A percentile compares a stretch with the other conserved stretches of the same genome.
Conservation (phyloP, 35 echinoderm and acorn worm species). For the Chiridota heheva region DNA sequence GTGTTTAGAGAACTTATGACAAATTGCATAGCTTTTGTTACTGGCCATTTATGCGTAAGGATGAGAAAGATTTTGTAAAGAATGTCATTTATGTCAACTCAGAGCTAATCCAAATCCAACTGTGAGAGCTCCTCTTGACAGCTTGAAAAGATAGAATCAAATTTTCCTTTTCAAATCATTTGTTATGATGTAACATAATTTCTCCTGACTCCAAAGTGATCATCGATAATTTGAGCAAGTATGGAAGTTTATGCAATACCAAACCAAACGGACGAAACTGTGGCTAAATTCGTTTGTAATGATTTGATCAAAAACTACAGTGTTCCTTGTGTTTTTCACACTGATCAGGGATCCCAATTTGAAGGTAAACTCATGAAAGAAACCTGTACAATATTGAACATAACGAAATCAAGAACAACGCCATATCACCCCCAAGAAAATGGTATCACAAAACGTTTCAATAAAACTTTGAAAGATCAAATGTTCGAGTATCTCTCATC, state of each 20-base stretch:
- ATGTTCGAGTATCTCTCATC: neutral
- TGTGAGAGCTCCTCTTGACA: too few species aligned
- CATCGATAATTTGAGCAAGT: slow-evolving; percentile 16
- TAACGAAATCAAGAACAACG: neutral
- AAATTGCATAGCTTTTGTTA: too few species aligned
- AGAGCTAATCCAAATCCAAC: too few species aligned
- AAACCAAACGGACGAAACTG: slow-evolving; percentile 3
- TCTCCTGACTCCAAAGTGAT: neutral
- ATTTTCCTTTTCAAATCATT: too few species aligned
- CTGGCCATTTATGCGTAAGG: too few species aligned
- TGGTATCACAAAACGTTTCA: slow-evolving; percentile 10
- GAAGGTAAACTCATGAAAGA: neutral
- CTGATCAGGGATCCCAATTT: slow-evolving; percentile 21
- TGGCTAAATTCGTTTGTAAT: neutral
- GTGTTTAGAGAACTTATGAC: too few species aligned
- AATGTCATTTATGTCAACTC: too few species aligned
- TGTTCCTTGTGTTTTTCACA: neutral
- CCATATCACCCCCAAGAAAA: neutral
- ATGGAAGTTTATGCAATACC: slow-evolving; percentile 25
- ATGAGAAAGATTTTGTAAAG: too few species aligned
- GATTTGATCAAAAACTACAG: neutral
- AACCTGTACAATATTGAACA: neutral
- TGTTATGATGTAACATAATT: slow-evolving; percentile 1
- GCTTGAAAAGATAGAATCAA: too few species aligned
- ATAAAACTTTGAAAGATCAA: slow-evolving; percentile 3